Evolutionary conservation across 1,140 invertebrate genomes (phyloP), one percentile per base, ranked within the genome.

Genomic region (Glossosoma conforme): DNA sequence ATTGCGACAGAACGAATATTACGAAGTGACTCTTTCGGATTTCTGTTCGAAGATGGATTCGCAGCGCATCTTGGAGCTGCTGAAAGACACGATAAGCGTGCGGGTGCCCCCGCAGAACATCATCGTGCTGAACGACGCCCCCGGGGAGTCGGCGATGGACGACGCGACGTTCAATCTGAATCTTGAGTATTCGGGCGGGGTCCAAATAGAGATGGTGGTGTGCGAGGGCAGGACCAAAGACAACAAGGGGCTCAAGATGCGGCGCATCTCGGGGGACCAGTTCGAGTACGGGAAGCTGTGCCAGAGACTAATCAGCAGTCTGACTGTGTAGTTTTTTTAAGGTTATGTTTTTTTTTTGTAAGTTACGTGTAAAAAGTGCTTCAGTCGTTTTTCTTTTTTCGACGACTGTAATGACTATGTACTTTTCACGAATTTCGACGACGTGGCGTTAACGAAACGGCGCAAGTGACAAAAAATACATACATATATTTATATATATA

Each of bases 221-320:
- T 89, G 82, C 62, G 83, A 89, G 59, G 84, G 82, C 19, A 85
- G 84, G 52, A 77, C 75, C 38, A 80, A 81, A 53, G 84, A 87
- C 62, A 81, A 84, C 35, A 92, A 91, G 59, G 89, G 91, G 5
- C 78, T 96, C 49, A 93, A 93, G 63, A 84, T 96, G 79, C 73
- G 91, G 47, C 77, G 91, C 64, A 91, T 96, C 54, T 93, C 91
- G 0, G 93, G 93, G 2, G 91, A 96, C 70, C 88, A 91, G 67
- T 76, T 86, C 51, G 87, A 92, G 64, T 95, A 94, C 65, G 89
- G 86, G 52, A 88, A 91, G 65, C 78, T 95, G 11, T 95, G 91
- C 70, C 87, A 93, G 63, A 89, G 93, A 65, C 72, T 96, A 42
- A 88, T 96, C 35, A 87, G 87, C 36, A 91, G 89, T 64, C 87